phyloP scores from a whole-genome alignment of 2,797 vertebrate species.

The Phataginus tetradactyla region DNA sequence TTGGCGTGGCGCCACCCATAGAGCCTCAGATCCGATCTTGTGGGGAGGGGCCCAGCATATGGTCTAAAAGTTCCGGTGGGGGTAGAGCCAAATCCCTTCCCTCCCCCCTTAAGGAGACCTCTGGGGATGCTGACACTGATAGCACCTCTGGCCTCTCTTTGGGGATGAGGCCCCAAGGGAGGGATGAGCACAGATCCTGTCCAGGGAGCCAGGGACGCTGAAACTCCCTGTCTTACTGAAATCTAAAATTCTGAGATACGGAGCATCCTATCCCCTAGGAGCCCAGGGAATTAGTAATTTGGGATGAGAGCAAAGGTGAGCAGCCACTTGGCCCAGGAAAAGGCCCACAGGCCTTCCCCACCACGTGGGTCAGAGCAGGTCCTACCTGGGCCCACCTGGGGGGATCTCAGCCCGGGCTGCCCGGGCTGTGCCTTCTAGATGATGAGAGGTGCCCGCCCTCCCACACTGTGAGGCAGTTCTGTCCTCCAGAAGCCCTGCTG shows the following conservation, averaged over 20 bases:
- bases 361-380: fast-evolving
- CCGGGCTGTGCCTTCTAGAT: background rate
- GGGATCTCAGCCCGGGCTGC: background rate
- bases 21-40: background rate
- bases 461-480: background rate
- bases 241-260: background rate
- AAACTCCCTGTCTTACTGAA: background rate
- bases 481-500: background rate
- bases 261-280: background rate
- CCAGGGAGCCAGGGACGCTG: background rate
- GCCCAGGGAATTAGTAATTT: fast-evolving
- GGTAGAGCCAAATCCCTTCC: background rate
- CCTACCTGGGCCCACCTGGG: fast-evolving
- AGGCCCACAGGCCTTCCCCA: background rate
- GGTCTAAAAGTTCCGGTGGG: background rate
- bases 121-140: background rate
- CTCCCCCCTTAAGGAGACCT: background rate
- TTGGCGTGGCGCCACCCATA: background rate
- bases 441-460: background rate
- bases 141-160: background rate
- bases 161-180: background rate
- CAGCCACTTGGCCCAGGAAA: background rate
- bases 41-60: too few species aligned
- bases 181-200: background rate
- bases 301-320: background rate